Evolutionary conservation across 2,888 invertebrate genomes (phyloP).

Genomic region (Coremacera marginata): DNA sequence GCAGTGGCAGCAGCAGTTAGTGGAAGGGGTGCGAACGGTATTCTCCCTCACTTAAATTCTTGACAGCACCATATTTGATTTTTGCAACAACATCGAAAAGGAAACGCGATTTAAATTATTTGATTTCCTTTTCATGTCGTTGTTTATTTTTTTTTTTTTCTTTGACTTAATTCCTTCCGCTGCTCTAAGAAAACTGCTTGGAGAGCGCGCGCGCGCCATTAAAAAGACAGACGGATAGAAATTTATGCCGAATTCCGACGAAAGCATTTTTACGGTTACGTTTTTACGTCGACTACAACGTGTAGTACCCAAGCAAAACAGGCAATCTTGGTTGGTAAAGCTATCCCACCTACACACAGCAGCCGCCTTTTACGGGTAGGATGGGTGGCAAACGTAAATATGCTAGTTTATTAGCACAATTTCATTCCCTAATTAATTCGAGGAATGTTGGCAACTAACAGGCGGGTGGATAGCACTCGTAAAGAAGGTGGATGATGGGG

Average conservation of each 20-base stretch:
- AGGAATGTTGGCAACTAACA: slow-evolving; percentile 4
- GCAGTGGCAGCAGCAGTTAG: no score
- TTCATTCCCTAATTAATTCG: slow-evolving; percentile 61
- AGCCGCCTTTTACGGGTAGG: background rate
- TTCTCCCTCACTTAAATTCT: background rate
- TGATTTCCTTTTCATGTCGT: slow-evolving; percentile 52
- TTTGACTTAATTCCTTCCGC: background rate
- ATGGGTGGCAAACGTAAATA: slow-evolving; percentile 58
- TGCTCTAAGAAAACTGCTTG: background rate
- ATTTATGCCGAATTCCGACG: slow-evolving; percentile 13
- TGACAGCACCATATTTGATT: slow-evolving; percentile 17
- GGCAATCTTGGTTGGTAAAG: no score
- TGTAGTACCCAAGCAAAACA: no score
- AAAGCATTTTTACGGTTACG: slow-evolving; percentile 1
- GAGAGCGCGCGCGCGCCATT: background rate
- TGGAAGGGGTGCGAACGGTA: background rate
- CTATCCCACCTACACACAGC: slow-evolving; percentile 53
- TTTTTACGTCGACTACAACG: slow-evolving; percentile 13
- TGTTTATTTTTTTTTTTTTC: background rate
- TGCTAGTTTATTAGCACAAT: slow-evolving; percentile 62
- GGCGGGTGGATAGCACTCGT: background rate
- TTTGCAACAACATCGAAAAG: slow-evolving; percentile 37
- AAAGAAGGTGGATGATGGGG: background rate
- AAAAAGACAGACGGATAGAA: background rate
- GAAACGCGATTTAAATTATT: slow-evolving; percentile 64